Conservation (phyloP, 2,797 vertebrate species). For the Sebastes paucispinis region DNA sequence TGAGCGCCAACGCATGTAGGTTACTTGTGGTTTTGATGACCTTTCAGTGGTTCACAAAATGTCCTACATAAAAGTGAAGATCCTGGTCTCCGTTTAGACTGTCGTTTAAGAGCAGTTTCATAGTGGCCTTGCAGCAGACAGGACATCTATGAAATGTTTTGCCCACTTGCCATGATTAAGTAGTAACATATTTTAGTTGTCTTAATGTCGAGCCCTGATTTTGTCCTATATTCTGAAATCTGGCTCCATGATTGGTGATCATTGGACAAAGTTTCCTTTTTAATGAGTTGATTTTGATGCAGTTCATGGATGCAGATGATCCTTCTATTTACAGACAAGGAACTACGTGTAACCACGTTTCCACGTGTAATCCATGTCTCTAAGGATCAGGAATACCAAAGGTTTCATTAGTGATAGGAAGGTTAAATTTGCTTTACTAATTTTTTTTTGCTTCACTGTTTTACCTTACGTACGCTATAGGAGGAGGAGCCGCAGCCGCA, state of each 20-base stretch:
- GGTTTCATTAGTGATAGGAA: constrained; percentile 45
- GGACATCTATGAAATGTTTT: neutral
- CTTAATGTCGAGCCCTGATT: constrained; percentile 70
- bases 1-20: neutral
- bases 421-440: constrained; percentile 25
- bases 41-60: neutral
- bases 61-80: neutral
- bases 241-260: constrained; percentile 45
- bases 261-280: constrained; percentile 40
- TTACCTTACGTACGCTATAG: constrained; percentile 72
- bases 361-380: constrained; percentile 35
- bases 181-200: neutral
- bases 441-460: constrained; percentile 20
- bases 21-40: neutral
- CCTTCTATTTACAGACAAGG: constrained; percentile 28
- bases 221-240: constrained; percentile 26
- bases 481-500: constrained; percentile 94
- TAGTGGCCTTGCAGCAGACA: neutral
- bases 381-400: constrained; percentile 32
- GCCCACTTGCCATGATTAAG: neutral
- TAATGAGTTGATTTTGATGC: constrained; percentile 40
- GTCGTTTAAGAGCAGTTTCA: neutral
- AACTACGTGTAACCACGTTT: constrained; percentile 56
- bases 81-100: neutral
- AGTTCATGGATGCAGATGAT: constrained; percentile 56